Evolutionary conservation across 2,113 vertebrate genomes (phyloP).

Genomic region (Phylloscopus trochiloides): DNA sequence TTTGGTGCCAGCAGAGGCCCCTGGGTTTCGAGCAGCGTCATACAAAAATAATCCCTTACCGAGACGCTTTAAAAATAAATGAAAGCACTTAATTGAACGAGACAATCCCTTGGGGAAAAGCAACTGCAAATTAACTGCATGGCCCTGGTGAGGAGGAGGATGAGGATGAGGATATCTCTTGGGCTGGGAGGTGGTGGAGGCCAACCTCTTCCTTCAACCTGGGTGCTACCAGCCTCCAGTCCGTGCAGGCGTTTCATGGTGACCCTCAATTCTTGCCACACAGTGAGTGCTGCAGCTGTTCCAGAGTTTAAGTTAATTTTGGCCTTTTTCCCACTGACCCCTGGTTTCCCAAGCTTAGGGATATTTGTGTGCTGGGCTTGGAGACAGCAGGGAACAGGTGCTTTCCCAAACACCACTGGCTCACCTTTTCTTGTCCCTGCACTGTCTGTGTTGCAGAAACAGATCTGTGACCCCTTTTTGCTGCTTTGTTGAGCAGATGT

Average conservation of each 20-base stretch:
- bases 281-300: background rate
- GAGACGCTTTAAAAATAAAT: background rate
- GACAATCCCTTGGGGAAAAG: background rate
- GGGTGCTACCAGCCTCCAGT: background rate
- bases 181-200: background rate
- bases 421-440: background rate
- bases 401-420: accelerated
- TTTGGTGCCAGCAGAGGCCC: background rate
- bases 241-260: accelerated
- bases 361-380: background rate
- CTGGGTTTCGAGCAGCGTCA: background rate
- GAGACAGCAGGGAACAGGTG: background rate
- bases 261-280: background rate
- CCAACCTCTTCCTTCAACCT: background rate
- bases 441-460: accelerated
- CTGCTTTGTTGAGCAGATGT: constrained; percentile 73
- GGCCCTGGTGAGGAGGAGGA: background rate
- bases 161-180: background rate
- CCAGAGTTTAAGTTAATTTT: background rate
- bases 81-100: background rate
- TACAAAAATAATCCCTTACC: background rate
- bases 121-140: background rate
- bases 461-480: background rate
- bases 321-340: background rate
- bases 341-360: background rate